Evolutionary conservation across 2,888 invertebrate genomes (phyloP).

Genomic region (Chaitophorus viminalis): DNA sequence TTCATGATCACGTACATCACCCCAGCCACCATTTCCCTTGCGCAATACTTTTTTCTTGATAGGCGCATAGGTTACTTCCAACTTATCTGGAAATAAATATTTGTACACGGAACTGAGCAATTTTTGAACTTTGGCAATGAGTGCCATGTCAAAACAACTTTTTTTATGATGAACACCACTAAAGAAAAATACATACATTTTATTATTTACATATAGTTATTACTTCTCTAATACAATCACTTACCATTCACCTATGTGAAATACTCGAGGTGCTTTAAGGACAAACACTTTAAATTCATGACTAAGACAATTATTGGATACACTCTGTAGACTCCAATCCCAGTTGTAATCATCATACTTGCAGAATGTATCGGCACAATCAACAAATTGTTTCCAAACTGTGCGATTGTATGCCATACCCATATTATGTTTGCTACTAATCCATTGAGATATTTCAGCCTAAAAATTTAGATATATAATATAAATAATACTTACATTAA

Average conservation of each 20-base stretch:
- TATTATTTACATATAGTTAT: not conserved
- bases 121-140: constrained; percentile 85
- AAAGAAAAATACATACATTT: constrained; percentile 66
- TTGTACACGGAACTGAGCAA: constrained; percentile 77
- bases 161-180: constrained; percentile 97
- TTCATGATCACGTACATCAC: constrained; percentile 80
- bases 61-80: constrained; percentile 75
- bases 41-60: constrained; percentile 79
- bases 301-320: constrained; percentile 84
- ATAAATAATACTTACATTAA: not conserved
- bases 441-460: constrained; percentile 94
- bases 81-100: constrained; percentile 77
- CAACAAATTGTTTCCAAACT: constrained; percentile 86
- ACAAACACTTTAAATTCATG: constrained; percentile 86
- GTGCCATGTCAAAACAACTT: constrained; percentile 87
- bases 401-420: constrained; percentile 94
- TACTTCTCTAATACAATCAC: constrained; percentile 65
- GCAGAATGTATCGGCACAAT: constrained; percentile 88
- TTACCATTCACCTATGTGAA: constrained; percentile 99
- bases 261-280: constrained; percentile 92
- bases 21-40: constrained; percentile 97
- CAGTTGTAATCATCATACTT: constrained; percentile 99
- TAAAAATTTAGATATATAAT: constrained; percentile 68
- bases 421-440: constrained; percentile 98
- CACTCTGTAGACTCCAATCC: constrained; percentile 96